These are phyloP conservation scores for Mylabris phalerata DNA, from an alignment of 1,140 invertebrate species.

Conservation along the genomic window DNA sequence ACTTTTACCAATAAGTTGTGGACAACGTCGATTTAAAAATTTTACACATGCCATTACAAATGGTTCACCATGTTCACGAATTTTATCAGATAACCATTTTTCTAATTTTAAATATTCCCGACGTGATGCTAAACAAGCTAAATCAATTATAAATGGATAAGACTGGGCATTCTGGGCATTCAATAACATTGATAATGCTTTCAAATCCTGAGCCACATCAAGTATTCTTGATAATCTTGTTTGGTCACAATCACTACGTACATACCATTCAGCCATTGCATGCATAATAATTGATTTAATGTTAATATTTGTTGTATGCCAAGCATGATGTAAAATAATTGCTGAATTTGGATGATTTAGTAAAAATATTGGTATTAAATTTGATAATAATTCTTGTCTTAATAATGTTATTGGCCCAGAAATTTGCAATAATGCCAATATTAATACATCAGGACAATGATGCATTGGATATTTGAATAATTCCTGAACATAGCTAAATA, in stretches of 20 bases:
- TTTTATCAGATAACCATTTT: constrained; percentile 96
- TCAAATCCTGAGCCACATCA: constrained; percentile 95
- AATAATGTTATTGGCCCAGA: constrained; percentile 65
- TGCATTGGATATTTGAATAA: constrained; percentile 87
- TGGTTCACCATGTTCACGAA: constrained; percentile 85
- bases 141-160: constrained; percentile 94
- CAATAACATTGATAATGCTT: constrained; percentile 86
- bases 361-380: constrained; percentile 84
- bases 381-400: constrained; percentile 77
- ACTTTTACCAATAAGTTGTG: constrained; percentile 71
- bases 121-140: constrained; percentile 92
- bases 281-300: constrained; percentile 87
- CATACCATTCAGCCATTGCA: constrained; percentile 96
- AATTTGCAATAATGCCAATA: constrained; percentile 81
- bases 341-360: constrained; percentile 91
- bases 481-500: constrained; percentile 76
- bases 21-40: constrained; percentile 78
- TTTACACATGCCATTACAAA: constrained; percentile 81
- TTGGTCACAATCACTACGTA: constrained; percentile 87
- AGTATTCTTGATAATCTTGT: constrained; percentile 86
- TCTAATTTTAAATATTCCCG: constrained; percentile 96
- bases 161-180: constrained; percentile 86
- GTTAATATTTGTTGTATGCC: constrained; percentile 71
- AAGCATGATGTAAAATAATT: constrained; percentile 88
- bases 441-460: constrained; percentile 88